These are phyloP conservation scores for Yponomeuta evonymella DNA, from an alignment of 2,888 invertebrate species.

Conservation along the genomic window DNA sequence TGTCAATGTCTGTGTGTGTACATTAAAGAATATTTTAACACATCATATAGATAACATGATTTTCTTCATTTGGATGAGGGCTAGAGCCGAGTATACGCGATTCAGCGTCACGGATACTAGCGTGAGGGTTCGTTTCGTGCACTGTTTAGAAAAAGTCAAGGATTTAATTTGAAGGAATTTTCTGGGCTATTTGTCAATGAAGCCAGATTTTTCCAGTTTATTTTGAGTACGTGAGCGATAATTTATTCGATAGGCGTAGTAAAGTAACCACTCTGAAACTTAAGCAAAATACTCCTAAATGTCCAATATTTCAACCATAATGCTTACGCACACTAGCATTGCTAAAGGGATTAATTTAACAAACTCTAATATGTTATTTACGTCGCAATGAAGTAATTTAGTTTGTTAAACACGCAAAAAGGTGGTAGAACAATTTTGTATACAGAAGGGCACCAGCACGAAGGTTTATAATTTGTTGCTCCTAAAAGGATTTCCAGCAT, in stretches of 20 bases:
- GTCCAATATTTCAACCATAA: neutral
- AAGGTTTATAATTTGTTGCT: too few species aligned
- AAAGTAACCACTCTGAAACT: neutral
- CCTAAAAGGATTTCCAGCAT: too few species aligned
- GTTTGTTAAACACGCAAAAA: neutral
- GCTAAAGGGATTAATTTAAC: neutral
- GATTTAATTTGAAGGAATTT: too few species aligned
- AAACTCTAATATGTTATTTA: neutral
- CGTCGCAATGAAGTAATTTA: neutral
- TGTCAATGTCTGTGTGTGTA: too few species aligned
- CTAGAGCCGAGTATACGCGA: too few species aligned
- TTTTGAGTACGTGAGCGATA: neutral
- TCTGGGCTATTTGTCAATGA: too few species aligned
- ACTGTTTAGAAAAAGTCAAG: too few species aligned
- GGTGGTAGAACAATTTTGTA: neutral
- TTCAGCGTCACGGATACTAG: too few species aligned
- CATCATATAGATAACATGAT: too few species aligned
- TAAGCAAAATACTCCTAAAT: neutral
- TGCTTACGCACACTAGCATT: neutral
- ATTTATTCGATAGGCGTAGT: neutral
- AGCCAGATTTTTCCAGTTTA: neutral
- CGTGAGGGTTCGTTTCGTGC: too few species aligned
- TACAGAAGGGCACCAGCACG: neutral
- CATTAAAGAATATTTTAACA: too few species aligned
- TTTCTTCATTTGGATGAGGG: too few species aligned